Conservation (phyloP, 1,140 invertebrate genomes). For the Heliconius nattereri region DNA sequence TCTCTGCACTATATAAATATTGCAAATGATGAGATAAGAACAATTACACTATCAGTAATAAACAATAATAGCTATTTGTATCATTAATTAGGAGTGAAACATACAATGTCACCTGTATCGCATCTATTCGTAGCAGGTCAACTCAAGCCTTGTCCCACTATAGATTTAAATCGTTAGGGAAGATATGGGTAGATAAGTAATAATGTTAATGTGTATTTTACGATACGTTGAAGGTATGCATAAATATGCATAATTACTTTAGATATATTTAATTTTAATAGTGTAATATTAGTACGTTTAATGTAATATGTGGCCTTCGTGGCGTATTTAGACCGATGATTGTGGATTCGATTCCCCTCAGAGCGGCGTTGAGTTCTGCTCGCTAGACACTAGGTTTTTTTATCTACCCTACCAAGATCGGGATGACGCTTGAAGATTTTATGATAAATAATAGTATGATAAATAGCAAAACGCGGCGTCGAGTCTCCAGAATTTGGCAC, state of each 20-base stretch:
- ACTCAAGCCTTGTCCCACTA: slow-evolving; percentile 20
- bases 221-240: neutral
- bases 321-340: too few species aligned
- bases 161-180: neutral
- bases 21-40: neutral
- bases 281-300: neutral
- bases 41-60: neutral
- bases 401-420: too few species aligned
- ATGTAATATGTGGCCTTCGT: too few species aligned
- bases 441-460: too few species aligned
- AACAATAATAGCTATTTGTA: neutral
- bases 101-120: slow-evolving; percentile 17
- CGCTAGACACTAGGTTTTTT: too few species aligned
- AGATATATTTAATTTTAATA: neutral
- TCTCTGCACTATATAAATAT: neutral
- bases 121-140: neutral
- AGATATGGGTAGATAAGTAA: neutral
- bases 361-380: too few species aligned
- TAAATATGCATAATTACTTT: neutral
- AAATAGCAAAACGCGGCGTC: too few species aligned
- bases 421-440: too few species aligned
- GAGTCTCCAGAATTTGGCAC: too few species aligned
- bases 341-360: too few species aligned
- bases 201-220: neutral
- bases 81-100: slow-evolving; percentile 15